Conservation (phyloP, 2,888 invertebrate species). For the Trachelus stipa region DNA sequence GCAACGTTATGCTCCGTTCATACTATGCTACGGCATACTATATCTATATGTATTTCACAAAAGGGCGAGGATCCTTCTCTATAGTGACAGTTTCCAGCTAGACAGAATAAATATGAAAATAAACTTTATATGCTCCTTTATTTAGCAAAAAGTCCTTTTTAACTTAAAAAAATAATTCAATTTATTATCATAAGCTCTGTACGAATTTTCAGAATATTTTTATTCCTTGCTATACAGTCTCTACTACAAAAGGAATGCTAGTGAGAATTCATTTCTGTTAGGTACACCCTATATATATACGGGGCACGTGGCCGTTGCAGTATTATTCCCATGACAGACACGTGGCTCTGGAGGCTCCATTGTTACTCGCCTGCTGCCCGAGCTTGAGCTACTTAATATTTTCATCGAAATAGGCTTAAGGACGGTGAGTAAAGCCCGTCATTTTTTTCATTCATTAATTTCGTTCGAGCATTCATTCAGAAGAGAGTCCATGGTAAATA, state of each 20-base stretch:
- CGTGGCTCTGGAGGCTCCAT: constrained; percentile 45
- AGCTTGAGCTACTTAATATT: constrained; percentile 53
- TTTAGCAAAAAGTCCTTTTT: too few relatives aligned
- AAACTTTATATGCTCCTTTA: too few relatives aligned
- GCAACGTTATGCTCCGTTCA: background rate
- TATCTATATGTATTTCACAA: background rate
- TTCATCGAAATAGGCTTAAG: constrained; percentile 44
- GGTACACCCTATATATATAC: constrained; percentile 41
- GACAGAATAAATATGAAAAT: background rate
- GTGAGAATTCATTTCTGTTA: background rate
- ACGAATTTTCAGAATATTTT: background rate
- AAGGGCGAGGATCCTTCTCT: background rate
- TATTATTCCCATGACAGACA: constrained; percentile 54
- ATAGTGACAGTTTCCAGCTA: background rate
- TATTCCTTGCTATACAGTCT: background rate
- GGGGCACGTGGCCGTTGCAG: constrained; percentile 54
- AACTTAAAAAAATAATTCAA: background rate
- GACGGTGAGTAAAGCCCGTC: constrained; percentile 21
- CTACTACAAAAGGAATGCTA: background rate
- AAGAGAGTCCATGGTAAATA: background rate
- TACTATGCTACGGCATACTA: background rate
- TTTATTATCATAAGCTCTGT: background rate
- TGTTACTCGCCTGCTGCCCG: constrained; percentile 27
- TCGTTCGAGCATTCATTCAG: constrained; percentile 13
- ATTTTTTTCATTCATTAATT: constrained; percentile 51